These are phyloP conservation scores for Echinometra lucunter DNA, from an alignment of 53 echinoderm and acorn worm species.

Conservation along the genomic window DNA sequence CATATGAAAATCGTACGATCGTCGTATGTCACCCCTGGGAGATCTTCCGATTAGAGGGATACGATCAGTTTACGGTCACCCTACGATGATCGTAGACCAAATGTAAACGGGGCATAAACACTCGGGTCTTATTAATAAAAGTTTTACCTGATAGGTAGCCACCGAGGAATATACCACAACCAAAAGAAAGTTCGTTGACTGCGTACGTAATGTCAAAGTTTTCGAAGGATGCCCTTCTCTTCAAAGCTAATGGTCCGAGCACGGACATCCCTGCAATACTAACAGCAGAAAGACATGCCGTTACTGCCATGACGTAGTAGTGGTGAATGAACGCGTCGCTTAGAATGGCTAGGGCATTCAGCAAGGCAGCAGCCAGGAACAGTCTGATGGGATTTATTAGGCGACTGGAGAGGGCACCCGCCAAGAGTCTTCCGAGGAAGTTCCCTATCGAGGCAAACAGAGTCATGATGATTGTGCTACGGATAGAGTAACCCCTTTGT, in stretches of 20 bases:
- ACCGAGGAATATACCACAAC: background rate
- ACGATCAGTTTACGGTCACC: too few relatives aligned
- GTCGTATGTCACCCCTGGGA: too few relatives aligned
- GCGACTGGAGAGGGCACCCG: background rate
- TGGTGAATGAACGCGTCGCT: background rate
- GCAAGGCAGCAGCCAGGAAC: background rate
- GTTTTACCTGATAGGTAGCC: background rate
- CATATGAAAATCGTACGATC: too few relatives aligned
- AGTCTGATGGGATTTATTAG: background rate
- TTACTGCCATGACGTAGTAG: background rate
- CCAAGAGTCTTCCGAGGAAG: background rate
- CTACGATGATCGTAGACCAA: too few relatives aligned
- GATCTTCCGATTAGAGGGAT: too few relatives aligned
- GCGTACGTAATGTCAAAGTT: background rate
- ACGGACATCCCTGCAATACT: background rate
- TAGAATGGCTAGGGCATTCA: background rate
- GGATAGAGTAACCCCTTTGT: background rate
- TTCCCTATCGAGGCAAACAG: background rate
- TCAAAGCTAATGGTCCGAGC: background rate
- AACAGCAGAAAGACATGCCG: too few relatives aligned
- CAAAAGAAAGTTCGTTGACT: background rate
- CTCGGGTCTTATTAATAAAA: too few relatives aligned
- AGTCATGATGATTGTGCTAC: background rate
- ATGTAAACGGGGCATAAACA: too few relatives aligned
- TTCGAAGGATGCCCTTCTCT: background rate